Evolutionary conservation across 35 echinoderm and acorn worm species (phyloP), one percentile per base, ranked within the genome.

Genomic region (Stichopus chloronotus): DNA sequence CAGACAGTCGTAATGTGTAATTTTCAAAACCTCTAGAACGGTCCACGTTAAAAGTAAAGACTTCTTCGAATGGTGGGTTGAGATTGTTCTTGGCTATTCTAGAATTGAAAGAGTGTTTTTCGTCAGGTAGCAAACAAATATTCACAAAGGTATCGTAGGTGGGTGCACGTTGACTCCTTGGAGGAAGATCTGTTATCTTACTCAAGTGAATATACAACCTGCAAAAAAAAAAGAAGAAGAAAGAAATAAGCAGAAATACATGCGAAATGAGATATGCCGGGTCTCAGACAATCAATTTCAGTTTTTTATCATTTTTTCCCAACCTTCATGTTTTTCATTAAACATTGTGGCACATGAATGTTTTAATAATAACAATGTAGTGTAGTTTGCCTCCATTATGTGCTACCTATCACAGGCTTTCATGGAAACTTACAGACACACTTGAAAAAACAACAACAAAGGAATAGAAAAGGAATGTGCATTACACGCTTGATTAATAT

Each of bases 1-100:
- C 92, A 9, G 92, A 60, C 68, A 93, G 21, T 69, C 92, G 92
- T 76, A 93, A 53, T 57, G 92, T 93, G 69, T 86, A 86, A 59
- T 86, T 86, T 59, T 76, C 81, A 71, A 93, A 93, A 65, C 82
- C 82, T 24, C 82, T 61, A 3, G 92, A 93, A 53, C 58, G 52
- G 30, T 93, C 92, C 9, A 93, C 80, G 25, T 69, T 84, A 87
- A 93, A 93, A 2, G 92, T 86, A 59, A 93, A 93, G 54, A 86
- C 92, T 87, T 93, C 92, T 53, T 93, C 92, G 57, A 86, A 93
- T 76, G 82, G 80, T 72, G 92, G 92, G 82, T 93, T 93, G 23
- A 84, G 65, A 53, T 84, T 93, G 80, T 86, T 72, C 82, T 86
- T 93, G 23, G 71, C 92, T 76, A 87, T 76, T 68, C 82, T 93